Conservation (phyloP, 2,888 invertebrate species). For the Koerneria pararmatus region DNA sequence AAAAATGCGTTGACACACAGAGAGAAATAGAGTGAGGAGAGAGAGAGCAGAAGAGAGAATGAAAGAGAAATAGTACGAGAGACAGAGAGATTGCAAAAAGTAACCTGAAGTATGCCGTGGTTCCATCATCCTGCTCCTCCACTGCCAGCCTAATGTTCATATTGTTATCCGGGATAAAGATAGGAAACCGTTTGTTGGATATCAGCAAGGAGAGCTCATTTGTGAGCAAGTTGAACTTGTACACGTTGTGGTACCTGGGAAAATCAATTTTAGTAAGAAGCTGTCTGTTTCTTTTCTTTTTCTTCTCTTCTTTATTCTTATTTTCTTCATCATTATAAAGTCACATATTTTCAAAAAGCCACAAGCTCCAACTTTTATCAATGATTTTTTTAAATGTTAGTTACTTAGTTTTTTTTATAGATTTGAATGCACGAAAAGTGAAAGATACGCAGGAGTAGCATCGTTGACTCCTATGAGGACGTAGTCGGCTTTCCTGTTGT, state of each 20-base stretch:
- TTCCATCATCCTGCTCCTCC: constrained; percentile 50
- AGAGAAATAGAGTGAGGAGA: not conserved
- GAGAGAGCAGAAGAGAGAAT: constrained; percentile 4
- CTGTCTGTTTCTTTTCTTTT: too few species aligned
- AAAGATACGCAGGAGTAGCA: constrained; percentile 46
- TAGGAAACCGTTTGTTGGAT: constrained; percentile 47
- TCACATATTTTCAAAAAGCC: too few species aligned
- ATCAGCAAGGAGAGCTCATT: constrained; percentile 45
- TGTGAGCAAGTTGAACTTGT: constrained; percentile 48
- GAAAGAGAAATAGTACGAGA: not conserved
- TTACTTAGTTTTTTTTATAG: too few species aligned
- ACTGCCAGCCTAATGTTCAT: constrained; percentile 49
- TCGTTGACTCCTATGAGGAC: constrained; percentile 55
- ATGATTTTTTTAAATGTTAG: too few species aligned
- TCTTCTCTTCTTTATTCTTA: too few species aligned
- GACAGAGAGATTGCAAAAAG: not conserved
- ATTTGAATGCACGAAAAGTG: not conserved
- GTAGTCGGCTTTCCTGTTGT: constrained; percentile 41
- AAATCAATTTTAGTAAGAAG: not conserved
- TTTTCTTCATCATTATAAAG: too few species aligned
- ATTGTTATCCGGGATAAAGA: constrained; percentile 48
- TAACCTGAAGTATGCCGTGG: constrained; percentile 38
- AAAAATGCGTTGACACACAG: not conserved
- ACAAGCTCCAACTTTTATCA: too few species aligned
- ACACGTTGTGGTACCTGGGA: constrained; percentile 51